phyloP scores from a whole-genome alignment of 2,888 invertebrate species.

The Chrysolina oricalcia region DNA sequence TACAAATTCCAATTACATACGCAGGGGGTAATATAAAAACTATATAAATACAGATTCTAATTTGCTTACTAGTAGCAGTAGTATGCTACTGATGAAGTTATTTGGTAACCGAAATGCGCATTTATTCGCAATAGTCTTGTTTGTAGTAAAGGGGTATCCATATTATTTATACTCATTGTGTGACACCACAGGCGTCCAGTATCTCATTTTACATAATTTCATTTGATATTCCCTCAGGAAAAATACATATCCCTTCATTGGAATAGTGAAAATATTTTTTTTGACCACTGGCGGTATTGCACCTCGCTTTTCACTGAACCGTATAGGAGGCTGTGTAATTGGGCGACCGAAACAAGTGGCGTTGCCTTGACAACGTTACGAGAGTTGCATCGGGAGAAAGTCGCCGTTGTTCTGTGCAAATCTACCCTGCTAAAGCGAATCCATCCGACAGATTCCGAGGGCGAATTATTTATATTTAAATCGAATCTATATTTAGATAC shows the following conservation, averaged over 20 bases:
- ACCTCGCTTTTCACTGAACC: background rate
- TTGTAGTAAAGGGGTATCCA: too few relatives aligned
- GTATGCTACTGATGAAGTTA: too few relatives aligned
- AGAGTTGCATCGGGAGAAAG: constrained; percentile 31
- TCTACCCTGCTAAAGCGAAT: constrained; percentile 2
- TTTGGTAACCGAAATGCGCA: too few relatives aligned
- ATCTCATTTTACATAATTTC: too few relatives aligned
- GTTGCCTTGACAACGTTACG: constrained; percentile 50
- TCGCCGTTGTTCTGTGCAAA: constrained; percentile 31
- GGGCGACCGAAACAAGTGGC: constrained; percentile 42
- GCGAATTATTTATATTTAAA: background rate
- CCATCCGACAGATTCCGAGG: background rate
- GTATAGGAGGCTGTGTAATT: constrained; percentile 42
- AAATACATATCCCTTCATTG: background rate
- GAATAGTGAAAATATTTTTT: background rate
- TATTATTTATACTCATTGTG: too few relatives aligned
- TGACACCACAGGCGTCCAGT: too few relatives aligned
- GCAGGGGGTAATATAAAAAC: too few relatives aligned
- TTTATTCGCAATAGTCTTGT: too few relatives aligned
- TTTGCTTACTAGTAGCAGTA: too few relatives aligned
- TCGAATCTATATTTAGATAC: constrained; percentile 18
- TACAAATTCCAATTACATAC: too few relatives aligned
- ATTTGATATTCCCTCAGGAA: too few relatives aligned
- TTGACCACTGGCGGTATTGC: constrained; percentile 29
- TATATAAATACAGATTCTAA: too few relatives aligned